Percentiles rank a stretch among this genome's conserved stretches.
These are phyloP conservation scores for Leptinotarsa defecta DNA, from an alignment of 1,140 invertebrate genomes.

Conservation along the genomic window DNA sequence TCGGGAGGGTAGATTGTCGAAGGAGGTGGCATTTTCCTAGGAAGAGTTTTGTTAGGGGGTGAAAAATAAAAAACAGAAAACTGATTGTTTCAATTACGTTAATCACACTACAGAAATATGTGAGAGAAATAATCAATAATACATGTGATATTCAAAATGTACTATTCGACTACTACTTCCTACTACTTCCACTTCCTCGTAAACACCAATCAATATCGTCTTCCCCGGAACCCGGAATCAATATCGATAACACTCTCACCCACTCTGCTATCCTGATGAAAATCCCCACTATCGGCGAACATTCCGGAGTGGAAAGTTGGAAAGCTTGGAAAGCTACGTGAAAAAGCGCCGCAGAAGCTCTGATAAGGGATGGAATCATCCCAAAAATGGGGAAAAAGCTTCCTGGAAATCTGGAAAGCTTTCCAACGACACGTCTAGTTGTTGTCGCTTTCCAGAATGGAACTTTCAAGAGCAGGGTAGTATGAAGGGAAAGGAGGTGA, in stretches of 20 bases:
- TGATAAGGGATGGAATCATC: no score
- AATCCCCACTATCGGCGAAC: conserved; percentile 15
- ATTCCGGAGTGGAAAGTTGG: neutral
- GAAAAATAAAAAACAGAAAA: no score
- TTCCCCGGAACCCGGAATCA: no score
- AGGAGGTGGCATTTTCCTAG: neutral
- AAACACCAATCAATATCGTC: no score
- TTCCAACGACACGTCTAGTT: neutral
- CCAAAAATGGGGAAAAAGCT: neutral
- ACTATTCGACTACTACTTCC: no score
- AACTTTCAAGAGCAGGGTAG: conserved; percentile 2
- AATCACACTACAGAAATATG: no score
- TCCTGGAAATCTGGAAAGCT: conserved; percentile 18
- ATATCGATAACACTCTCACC: no score
- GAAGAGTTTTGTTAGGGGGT: no score
- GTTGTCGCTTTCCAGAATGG: conserved; percentile 14
- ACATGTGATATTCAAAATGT: no score
- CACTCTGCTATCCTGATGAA: conserved; percentile 9
- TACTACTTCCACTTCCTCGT: no score
- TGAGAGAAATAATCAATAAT: no score
- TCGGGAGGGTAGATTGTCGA: neutral
- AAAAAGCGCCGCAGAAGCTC: neutral
- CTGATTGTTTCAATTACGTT: no score
- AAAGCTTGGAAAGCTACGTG: conserved; percentile 4
- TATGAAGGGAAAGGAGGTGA: neutral